A percentile compares a stretch with the other conserved stretches of the same genome.
Evolutionary conservation across 2,797 vertebrate species (phyloP).

Genomic region (Hipposideros larvatus): DNA sequence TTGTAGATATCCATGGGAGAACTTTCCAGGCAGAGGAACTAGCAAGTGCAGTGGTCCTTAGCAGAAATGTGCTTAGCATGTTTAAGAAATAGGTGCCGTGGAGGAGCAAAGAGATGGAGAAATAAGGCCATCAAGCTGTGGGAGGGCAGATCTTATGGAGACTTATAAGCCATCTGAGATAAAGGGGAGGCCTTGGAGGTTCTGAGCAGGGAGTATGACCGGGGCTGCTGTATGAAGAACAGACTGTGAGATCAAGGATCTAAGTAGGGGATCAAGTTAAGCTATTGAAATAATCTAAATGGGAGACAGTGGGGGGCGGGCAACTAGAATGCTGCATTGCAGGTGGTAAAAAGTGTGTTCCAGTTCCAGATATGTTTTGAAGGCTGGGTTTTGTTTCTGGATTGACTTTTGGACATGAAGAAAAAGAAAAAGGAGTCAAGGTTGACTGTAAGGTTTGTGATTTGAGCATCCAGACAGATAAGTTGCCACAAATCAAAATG

Average conservation of each 20-base stretch:
- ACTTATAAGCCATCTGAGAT: too few relatives aligned
- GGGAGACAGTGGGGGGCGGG: neutral
- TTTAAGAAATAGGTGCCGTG: neutral
- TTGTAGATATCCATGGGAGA: neutral
- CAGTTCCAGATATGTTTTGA: neutral
- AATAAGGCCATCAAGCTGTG: neutral
- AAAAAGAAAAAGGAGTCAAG: neutral
- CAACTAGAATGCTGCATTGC: neutral
- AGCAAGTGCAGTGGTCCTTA: neutral
- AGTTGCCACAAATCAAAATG: neutral
- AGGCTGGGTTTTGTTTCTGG: neutral
- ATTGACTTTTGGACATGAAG: neutral
- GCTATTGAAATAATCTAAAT: neutral
- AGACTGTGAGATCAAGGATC: neutral
- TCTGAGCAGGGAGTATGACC: neutral
- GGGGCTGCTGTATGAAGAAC: too few relatives aligned
- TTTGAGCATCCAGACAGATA: neutral
- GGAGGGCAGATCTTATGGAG: neutral
- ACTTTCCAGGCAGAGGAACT: neutral
- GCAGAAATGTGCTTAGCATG: neutral
- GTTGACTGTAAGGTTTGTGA: neutral
- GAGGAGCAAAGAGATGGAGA: neutral
- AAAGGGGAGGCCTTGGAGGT: neutral
- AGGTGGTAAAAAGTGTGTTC: neutral
- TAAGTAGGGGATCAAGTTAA: neutral